These are phyloP conservation scores for Ametastegia equiseti DNA, from an alignment of 2,888 invertebrate genomes.

Conservation along the genomic window DNA sequence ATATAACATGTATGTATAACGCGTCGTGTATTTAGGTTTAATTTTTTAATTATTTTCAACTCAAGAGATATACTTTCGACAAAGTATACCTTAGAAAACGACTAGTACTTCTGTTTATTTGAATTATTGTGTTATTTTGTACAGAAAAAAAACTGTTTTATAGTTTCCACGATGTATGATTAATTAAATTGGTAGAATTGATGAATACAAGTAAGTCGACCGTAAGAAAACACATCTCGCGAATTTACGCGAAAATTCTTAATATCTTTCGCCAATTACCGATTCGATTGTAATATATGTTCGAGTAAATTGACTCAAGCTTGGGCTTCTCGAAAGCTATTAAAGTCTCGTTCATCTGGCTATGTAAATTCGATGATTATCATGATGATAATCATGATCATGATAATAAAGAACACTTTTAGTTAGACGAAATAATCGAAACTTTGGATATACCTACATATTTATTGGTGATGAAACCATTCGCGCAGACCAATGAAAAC, in stretches of 20 bases:
- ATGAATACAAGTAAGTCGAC: background rate
- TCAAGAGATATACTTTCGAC: background rate
- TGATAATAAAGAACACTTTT: background rate
- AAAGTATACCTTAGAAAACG: background rate
- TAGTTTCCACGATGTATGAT: background rate
- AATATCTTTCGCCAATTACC: background rate
- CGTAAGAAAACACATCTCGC: background rate
- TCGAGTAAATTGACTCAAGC: background rate
- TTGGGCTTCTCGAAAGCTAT: background rate
- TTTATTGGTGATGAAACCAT: background rate
- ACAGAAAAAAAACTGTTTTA: background rate
- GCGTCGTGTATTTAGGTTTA: background rate
- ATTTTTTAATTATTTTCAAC: background rate
- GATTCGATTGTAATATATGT: slow-evolving; percentile 5
- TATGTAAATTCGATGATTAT: background rate
- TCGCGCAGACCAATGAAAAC: background rate
- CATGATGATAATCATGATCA: too few relatives aligned
- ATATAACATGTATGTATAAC: slow-evolving; percentile 4
- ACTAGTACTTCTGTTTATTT: background rate
- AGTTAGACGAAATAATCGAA: background rate
- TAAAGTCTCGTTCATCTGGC: background rate
- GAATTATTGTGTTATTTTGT: background rate
- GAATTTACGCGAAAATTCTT: background rate
- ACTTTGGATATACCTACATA: too few relatives aligned
- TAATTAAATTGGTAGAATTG: background rate